Conservation (phyloP, 1,140 invertebrate genomes). For the Nebria ingens region DNA sequence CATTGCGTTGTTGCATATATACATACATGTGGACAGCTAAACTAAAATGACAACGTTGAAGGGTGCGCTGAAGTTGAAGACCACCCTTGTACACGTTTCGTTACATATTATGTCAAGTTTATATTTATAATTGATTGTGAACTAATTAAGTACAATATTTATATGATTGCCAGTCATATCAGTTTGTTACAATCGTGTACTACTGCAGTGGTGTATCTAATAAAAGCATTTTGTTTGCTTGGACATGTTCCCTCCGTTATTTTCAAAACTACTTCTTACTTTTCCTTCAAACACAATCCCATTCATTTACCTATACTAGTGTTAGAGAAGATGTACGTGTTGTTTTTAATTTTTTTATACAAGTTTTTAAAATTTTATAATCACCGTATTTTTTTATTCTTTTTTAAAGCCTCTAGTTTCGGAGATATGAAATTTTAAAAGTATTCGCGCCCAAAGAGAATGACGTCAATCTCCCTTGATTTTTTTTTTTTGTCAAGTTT, state of each 20-base stretch:
- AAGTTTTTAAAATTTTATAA: too few relatives aligned
- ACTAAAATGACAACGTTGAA: background rate
- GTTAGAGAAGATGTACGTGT: too few relatives aligned
- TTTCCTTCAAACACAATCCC: background rate
- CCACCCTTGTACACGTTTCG: conserved; percentile 13
- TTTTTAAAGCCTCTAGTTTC: too few relatives aligned
- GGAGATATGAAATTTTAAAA: too few relatives aligned
- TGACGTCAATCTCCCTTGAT: too few relatives aligned
- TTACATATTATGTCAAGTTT: conserved; percentile 19
- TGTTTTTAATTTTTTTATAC: too few relatives aligned
- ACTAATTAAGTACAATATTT: conserved; percentile 34
- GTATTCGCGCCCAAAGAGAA: too few relatives aligned
- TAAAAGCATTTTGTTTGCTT: conserved; percentile 38
- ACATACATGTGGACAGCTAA: background rate
- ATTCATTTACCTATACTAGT: conserved; percentile 12
- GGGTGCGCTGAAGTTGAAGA: background rate
- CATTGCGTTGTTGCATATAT: conserved; percentile 4
- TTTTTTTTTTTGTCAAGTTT: too few relatives aligned
- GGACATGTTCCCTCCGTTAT: conserved; percentile 17
- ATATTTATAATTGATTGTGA: conserved; percentile 23
- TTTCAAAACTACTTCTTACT: too few relatives aligned
- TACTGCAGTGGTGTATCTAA: conserved; percentile 38
- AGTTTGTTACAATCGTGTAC: conserved; percentile 37
- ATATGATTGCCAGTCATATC: conserved; percentile 35
- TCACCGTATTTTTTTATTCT: too few relatives aligned